These are phyloP conservation scores for Drosophila sp. DNA, from an alignment of 1,140 invertebrate species.

Conservation along the genomic window DNA sequence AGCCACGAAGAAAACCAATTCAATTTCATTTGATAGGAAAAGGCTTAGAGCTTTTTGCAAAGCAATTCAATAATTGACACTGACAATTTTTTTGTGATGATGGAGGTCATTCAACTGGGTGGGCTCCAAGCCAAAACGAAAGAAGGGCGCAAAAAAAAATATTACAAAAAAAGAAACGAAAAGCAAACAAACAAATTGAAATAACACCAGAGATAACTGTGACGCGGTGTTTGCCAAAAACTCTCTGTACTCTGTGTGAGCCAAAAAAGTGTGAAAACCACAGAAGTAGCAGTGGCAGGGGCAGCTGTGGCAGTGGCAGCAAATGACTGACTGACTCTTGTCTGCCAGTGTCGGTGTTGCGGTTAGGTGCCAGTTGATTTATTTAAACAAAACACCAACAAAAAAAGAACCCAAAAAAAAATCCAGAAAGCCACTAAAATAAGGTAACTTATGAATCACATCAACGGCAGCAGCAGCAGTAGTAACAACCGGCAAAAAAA, in stretches of 20 bases:
- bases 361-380: slow-evolving; percentile 56
- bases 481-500: background rate
- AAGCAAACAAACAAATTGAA: slow-evolving; percentile 67
- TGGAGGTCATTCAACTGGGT: slow-evolving; percentile 43
- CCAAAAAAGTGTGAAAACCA: slow-evolving; percentile 74
- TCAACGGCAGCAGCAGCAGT: background rate
- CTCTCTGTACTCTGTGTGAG: slow-evolving; percentile 6
- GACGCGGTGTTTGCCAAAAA: slow-evolving; percentile 31
- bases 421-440: slow-evolving; percentile 22
- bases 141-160: background rate
- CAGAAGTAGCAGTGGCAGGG: slow-evolving; percentile 35
- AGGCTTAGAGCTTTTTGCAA: slow-evolving; percentile 5
- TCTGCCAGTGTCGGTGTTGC: slow-evolving; percentile 36
- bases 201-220: slow-evolving; percentile 68
- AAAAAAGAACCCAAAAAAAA: slow-evolving; percentile 25
- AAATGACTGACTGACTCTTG: slow-evolving; percentile 59
- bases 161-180: background rate
- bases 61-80: slow-evolving; percentile 41
- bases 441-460: slow-evolving; percentile 49
- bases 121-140: slow-evolving; percentile 56
- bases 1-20: slow-evolving; percentile 44
- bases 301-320: slow-evolving; percentile 13
- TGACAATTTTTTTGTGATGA: slow-evolving; percentile 33
- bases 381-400: slow-evolving; percentile 55
- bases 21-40: slow-evolving; percentile 57